Evolutionary conservation across 2,797 vertebrate genomes (phyloP).

Genomic region (Chrysocyon brachyurus): DNA sequence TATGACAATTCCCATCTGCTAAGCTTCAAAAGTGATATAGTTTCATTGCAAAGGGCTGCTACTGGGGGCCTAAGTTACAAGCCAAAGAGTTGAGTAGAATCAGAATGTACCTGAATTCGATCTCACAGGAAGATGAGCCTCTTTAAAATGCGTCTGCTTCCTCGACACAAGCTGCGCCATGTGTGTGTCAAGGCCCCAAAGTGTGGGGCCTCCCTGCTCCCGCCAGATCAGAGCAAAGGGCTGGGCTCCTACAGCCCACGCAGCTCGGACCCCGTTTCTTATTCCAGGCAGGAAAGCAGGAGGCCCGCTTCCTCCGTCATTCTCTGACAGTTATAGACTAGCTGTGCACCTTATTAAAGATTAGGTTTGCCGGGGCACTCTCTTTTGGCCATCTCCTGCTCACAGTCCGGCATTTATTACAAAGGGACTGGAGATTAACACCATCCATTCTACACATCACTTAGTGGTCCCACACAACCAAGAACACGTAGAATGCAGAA

Average conservation of each 20-base stretch:
- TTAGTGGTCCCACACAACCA: conserved; percentile 44
- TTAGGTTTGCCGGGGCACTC: conserved; percentile 87
- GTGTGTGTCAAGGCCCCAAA: neutral
- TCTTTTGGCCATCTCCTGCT: conserved; percentile 86
- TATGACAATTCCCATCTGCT: conserved; percentile 78
- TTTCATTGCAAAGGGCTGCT: conserved; percentile 71
- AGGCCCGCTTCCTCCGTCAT: conserved; percentile 86
- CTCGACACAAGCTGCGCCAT: neutral
- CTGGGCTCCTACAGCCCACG: conserved; percentile 59
- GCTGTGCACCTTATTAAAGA: conserved; percentile 90
- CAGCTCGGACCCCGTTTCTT: conserved; percentile 81
- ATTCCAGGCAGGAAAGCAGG: conserved; percentile 87
- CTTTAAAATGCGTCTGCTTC: neutral
- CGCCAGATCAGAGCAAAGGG: conserved; percentile 69
- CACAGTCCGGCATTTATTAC: conserved; percentile 86
- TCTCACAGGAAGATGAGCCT: conserved; percentile 26
- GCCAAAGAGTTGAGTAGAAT: conserved; percentile 52
- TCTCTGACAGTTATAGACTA: conserved; percentile 90
- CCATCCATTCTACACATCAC: conserved; percentile 71
- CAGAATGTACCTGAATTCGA: conserved; percentile 57
- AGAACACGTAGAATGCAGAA: neutral
- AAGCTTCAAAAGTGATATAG: conserved; percentile 71
- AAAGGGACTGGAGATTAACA: conserved; percentile 83
- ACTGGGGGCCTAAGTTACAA: conserved; percentile 55
- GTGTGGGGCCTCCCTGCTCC: neutral